Base-by-base conservation (phyloP, 2,113 vertebrate genomes). In the Symphodus melops region DNA sequence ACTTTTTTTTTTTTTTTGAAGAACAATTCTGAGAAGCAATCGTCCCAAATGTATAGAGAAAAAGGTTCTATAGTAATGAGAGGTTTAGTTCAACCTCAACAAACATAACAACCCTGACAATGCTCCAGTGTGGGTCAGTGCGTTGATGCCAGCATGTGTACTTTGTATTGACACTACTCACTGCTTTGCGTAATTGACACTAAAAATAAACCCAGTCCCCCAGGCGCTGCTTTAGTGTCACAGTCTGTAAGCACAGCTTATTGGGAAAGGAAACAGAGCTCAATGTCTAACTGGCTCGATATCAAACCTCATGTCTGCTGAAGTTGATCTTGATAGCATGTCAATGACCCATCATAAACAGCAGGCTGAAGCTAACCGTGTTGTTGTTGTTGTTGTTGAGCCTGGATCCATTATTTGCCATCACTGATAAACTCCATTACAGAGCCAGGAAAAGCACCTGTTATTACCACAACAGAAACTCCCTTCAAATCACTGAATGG, bases 161-260 rank as follows among this genome's bases (percentile, higher is more conserved):
- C 51, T 73, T 68, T 70, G 54, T 78, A 71, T 77, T 81, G 72
- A 75, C 64, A 59, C 49, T 39, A 55, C 62, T 72, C 70, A 10
- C 54, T 67, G 81, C 51, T 69, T 86, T 72, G 62, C 81, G 74
- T 82, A 74, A 76, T 64, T 75, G 72, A 23, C 55, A 60, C 84
- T 73, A 84, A 80, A 84, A 84, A 88, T 80, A 86, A 81, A 74
- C 53, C 66, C 33, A 39, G 23, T 49, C 66, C 83, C 75, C 36
- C 42, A 37, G 78, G 79, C 67, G 61, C 51, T 19, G 44, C 63
- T 76, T 72, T 16, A 72, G 63, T 72, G 28, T 74, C 75, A 67
- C 52, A 25, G 61, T 41, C 44, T 79, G 36, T 74, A 61, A 68
- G 56, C 63, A 62, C 57, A 78, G 73, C 76, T 80, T 64, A 85